Evolutionary conservation across 2,888 invertebrate genomes (phyloP), one percentile per base, ranked within the genome.

Genomic region (Seladonia tumulorum): DNA sequence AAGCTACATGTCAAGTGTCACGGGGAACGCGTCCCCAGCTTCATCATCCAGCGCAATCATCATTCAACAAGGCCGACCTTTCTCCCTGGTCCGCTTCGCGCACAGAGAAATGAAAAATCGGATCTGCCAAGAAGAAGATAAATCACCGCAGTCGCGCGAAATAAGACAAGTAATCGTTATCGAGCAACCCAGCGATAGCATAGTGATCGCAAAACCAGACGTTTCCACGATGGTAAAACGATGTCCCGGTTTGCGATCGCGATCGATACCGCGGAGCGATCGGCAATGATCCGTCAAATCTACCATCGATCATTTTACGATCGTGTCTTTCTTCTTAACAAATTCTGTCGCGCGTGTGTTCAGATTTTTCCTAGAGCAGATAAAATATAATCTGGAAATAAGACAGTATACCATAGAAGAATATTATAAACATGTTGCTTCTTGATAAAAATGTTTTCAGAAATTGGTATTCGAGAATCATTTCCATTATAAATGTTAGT

Each of bases 41-140:
- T 22, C 74, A 72, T 75, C 78, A 82, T 82, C 39, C 47, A 53
- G 60, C 74, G 72, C 63, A 63, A 63, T 63, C 29, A 63, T 63
- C 29, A 29, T 63, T 29, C 63, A 63, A 63, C 57, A 68, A 72
- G 83, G 73, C 60, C 81, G 25, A 29, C 25, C 60, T 25, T 49
- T 42, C 25, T 47, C 72, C 35, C 42, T 29, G 42, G 18, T 16
- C 49, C 63, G 63, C 47, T 57, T 39, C 47, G 12, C 68, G n/a
- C 22, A 18, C 57, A 25, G n/a, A n/a, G n/a, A 35, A 42, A 53
- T 25, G 70, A 81, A 49, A 45, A 47, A 76, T 76, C 76, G 49
- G 25, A n/a, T 35, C 16, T 22, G 39, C 47, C 47, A 5, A 47
- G 47, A 7, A 22, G 63, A 47, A 49, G 42, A 81, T 63, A 63